Conservation (phyloP, 2,113 vertebrate genomes). For the Pipra filicauda region DNA sequence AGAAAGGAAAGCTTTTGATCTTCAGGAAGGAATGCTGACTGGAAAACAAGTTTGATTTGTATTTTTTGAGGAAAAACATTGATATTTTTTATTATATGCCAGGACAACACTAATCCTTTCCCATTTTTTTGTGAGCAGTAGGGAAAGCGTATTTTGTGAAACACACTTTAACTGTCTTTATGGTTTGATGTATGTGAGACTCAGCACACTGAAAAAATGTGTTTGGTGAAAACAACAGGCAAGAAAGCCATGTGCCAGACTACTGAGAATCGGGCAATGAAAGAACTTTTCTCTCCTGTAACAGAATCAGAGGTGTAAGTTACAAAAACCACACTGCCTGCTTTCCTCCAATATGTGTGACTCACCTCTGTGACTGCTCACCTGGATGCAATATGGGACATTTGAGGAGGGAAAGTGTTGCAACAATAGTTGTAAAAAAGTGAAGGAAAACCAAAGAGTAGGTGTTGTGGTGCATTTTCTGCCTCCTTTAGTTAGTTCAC, state of each 20-base stretch:
- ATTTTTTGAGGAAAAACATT: background rate
- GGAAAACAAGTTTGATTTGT: background rate
- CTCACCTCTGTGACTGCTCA: background rate
- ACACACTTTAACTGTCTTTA: background rate
- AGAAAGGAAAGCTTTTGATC: background rate
- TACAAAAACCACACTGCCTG: fast-evolving
- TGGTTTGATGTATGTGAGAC: background rate
- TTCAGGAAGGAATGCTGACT: background rate
- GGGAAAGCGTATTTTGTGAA: background rate
- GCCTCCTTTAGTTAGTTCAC: background rate
- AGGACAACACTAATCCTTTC: background rate
- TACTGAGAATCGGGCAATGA: background rate
- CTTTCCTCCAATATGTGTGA: background rate
- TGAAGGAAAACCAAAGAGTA: background rate
- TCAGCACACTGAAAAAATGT: background rate
- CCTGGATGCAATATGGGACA: fast-evolving
- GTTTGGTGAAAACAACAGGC: background rate
- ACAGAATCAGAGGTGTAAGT: background rate
- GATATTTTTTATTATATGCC: background rate
- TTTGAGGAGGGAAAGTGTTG: background rate
- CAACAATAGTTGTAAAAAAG: background rate
- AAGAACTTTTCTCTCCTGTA: background rate
- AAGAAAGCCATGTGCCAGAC: background rate
- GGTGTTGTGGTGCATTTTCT: fast-evolving
- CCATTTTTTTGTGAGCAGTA: background rate